phyloP scores from a whole-genome alignment of 2,113 vertebrate species.

The Capreolus pygargus region DNA sequence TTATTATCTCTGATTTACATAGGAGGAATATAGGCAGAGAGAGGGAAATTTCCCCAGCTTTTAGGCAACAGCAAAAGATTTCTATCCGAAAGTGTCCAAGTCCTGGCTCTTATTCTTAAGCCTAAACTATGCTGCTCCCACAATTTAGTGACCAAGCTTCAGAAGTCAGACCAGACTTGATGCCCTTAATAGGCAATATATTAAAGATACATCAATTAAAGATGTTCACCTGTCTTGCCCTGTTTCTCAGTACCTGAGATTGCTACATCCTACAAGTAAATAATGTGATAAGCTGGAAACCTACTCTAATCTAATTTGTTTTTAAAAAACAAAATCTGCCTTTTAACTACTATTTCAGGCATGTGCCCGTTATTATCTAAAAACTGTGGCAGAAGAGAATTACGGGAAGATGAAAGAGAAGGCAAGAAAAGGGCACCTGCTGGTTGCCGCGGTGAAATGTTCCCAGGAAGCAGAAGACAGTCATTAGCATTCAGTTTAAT shows the following conservation, averaged over 20 bases:
- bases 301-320: neutral
- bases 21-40: neutral
- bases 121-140: neutral
- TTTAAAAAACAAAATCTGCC: neutral
- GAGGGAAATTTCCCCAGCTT: neutral
- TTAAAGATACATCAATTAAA: neutral
- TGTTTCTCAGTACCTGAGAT: neutral
- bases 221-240: neutral
- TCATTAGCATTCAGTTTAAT: slow-evolving; percentile 60
- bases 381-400: slow-evolving; percentile 54
- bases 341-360: slow-evolving; percentile 52
- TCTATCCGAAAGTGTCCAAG: neutral
- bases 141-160: neutral
- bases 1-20: neutral
- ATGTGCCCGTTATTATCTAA: slow-evolving; percentile 51
- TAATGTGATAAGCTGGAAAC: neutral
- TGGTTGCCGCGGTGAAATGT: slow-evolving; percentile 51
- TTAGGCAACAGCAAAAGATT: neutral
- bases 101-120: neutral
- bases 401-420: slow-evolving; percentile 58
- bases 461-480: slow-evolving; percentile 45
- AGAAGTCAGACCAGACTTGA: neutral
- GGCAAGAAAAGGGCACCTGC: slow-evolving; percentile 57
- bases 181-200: neutral
- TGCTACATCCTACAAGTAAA: neutral